Evolutionary conservation across 2,888 invertebrate genomes (phyloP).

Genomic region (Drosophila paracracens): DNA sequence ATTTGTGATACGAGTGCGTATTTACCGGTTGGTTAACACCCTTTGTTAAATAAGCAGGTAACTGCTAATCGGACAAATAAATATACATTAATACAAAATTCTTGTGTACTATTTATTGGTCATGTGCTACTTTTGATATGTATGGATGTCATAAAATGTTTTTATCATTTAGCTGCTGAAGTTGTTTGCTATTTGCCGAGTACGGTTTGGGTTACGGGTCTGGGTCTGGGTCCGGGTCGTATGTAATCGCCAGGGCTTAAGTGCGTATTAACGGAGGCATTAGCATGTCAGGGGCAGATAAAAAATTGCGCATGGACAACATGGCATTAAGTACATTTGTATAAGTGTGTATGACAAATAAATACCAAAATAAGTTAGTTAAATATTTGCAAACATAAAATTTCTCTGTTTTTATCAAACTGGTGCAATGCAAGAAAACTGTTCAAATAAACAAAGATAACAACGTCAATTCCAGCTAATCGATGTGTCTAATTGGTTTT

Average conservation of each 20-base stretch:
- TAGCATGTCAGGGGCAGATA: constrained; percentile 62
- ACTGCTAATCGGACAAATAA: constrained; percentile 48
- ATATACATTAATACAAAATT: constrained; percentile 39
- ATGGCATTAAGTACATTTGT: constrained; percentile 36
- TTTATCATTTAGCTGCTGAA: constrained; percentile 34
- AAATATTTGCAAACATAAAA: constrained; percentile 62
- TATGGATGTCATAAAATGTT: constrained; percentile 26
- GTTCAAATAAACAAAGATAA: constrained; percentile 19
- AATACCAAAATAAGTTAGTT: constrained; percentile 41
- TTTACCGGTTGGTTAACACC: constrained; percentile 59
- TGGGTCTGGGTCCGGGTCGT: constrained; percentile 18
- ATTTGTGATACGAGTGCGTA: constrained; percentile 25
- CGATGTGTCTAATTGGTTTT: constrained; percentile 2
- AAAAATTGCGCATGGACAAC: constrained; percentile 58
- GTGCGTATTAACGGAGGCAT: constrained; percentile 59
- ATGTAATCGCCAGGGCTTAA: constrained; percentile 45
- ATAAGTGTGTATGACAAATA: constrained; percentile 41
- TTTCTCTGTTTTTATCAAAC: constrained; percentile 16
- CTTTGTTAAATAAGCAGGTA: constrained; percentile 54
- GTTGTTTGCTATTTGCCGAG: constrained; percentile 16
- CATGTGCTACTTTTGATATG: constrained; percentile 52
- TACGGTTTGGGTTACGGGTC: not conserved
- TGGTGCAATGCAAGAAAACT: constrained; percentile 6
- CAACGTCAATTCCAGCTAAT: not conserved
- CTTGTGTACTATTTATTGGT: constrained; percentile 42